phyloP scores from a whole-genome alignment of 1,140 invertebrate species.

The Holcopasites calliopsidis region DNA sequence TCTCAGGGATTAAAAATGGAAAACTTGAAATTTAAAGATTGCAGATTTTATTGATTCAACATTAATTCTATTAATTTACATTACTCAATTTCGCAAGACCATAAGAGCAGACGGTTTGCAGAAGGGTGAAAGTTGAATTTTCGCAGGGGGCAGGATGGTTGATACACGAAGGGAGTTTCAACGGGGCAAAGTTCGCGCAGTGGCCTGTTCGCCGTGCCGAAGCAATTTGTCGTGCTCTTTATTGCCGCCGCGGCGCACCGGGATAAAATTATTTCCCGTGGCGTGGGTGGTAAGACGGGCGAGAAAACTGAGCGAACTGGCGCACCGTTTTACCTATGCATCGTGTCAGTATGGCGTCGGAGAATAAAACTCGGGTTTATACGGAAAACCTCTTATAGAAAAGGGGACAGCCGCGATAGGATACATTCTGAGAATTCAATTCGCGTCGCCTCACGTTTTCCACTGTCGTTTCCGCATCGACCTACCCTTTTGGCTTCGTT shows the following conservation, averaged over 20 bases:
- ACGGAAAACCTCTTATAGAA: slow-evolving; percentile 60
- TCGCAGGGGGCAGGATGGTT: slow-evolving; percentile 4
- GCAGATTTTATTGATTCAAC: no score
- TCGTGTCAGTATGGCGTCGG: slow-evolving; percentile 49
- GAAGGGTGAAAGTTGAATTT: not conserved
- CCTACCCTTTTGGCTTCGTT: not conserved
- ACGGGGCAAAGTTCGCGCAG: slow-evolving; percentile 45
- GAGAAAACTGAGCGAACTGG: not conserved
- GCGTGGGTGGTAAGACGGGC: slow-evolving; percentile 25
- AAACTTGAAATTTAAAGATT: no score
- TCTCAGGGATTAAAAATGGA: no score
- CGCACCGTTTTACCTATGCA: slow-evolving; percentile 38
- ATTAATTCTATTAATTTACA: no score
- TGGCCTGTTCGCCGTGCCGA: slow-evolving; percentile 41
- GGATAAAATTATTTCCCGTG: slow-evolving; percentile 65
- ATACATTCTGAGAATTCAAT: slow-evolving; percentile 57
- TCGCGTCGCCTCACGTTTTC: slow-evolving; percentile 18
- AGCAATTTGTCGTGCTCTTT: slow-evolving; percentile 67
- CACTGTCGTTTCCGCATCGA: not conserved
- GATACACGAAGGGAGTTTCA: slow-evolving; percentile 55
- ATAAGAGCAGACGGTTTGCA: not conserved
- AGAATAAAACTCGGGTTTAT: slow-evolving; percentile 63
- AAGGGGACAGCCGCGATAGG: not conserved
- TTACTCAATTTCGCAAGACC: not conserved
- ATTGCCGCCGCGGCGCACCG: slow-evolving; percentile 49